phyloP scores from a whole-genome alignment of 35 echinoderm and acorn worm genomes.

The Apostichopus californicus region DNA sequence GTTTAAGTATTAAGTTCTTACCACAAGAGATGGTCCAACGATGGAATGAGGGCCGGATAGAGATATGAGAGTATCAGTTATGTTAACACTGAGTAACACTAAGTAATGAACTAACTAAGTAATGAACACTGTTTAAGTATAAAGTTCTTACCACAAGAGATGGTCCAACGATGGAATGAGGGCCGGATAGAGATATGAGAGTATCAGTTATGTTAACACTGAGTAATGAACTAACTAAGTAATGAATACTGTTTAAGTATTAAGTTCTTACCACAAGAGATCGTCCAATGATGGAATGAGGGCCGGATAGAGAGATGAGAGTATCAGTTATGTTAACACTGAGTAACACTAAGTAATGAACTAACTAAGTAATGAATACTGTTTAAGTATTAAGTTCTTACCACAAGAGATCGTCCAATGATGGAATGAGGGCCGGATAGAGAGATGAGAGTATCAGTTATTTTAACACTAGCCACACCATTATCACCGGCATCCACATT shows the following conservation, averaged over 20 bases:
- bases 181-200: neutral
- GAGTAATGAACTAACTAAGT: neutral
- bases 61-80: too few relatives aligned
- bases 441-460: conserved; percentile 67
- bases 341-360: neutral
- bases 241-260: neutral
- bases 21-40: too few relatives aligned
- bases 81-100: too few relatives aligned
- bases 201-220: too few relatives aligned
- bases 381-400: conserved; percentile 42
- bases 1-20: too few relatives aligned
- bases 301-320: neutral
- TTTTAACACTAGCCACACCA: conserved; percentile 59
- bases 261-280: conserved; percentile 80
- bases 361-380: neutral
- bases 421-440: conserved; percentile 86
- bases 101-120: too few relatives aligned
- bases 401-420: conserved; percentile 89
- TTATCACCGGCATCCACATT: conserved; percentile 71
- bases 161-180: conserved; percentile 89
- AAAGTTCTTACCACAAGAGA: conserved; percentile 79
- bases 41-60: too few relatives aligned
- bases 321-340: conserved; percentile 69
- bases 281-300: conserved; percentile 89
- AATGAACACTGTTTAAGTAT: neutral